A percentile compares a stretch with the other conserved stretches of the same genome.
phyloP scores from a whole-genome alignment of 2,888 invertebrate species.

The Blera fallax region DNA sequence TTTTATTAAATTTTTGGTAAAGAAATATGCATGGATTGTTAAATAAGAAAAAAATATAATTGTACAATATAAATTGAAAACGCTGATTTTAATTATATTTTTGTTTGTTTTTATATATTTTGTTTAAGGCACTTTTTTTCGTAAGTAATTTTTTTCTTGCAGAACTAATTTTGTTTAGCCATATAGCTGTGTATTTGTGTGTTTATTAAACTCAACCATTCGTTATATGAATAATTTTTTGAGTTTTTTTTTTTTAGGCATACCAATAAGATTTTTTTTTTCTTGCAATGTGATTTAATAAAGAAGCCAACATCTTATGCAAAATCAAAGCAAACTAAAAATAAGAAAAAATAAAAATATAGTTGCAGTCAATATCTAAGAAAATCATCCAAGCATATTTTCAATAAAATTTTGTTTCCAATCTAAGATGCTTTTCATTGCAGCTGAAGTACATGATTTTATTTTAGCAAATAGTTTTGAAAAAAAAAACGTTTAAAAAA shows the following conservation, averaged over 20 bases:
- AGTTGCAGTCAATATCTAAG: slow-evolving; percentile 30
- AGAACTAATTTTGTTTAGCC: slow-evolving; percentile 15
- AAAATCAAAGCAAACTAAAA: slow-evolving; percentile 43
- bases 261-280: slow-evolving; percentile 10
- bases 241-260: background rate
- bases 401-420: background rate
- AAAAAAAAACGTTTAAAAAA: background rate
- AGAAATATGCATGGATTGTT: slow-evolving; percentile 51
- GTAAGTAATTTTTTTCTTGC: slow-evolving; percentile 28
- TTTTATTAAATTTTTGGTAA: background rate
- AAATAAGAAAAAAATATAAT: slow-evolving; percentile 16
- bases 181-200: slow-evolving; percentile 32
- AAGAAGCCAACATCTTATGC: slow-evolving; percentile 72
- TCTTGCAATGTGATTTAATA: slow-evolving; percentile 45
- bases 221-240: background rate
- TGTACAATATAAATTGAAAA: slow-evolving; percentile 11
- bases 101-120: slow-evolving; percentile 9
- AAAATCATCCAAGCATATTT: slow-evolving; percentile 36
- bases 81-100: background rate
- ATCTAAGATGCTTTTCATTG: slow-evolving; percentile 23
- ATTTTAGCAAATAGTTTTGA: slow-evolving; percentile 1
- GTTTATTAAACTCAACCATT: slow-evolving; percentile 32
- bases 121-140: slow-evolving; percentile 68
- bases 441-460: slow-evolving; percentile 32
- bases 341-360: slow-evolving; percentile 4